phyloP scores from a whole-genome alignment of 1,140 invertebrate genomes.

The Gyrodactylus bullatarudis region DNA sequence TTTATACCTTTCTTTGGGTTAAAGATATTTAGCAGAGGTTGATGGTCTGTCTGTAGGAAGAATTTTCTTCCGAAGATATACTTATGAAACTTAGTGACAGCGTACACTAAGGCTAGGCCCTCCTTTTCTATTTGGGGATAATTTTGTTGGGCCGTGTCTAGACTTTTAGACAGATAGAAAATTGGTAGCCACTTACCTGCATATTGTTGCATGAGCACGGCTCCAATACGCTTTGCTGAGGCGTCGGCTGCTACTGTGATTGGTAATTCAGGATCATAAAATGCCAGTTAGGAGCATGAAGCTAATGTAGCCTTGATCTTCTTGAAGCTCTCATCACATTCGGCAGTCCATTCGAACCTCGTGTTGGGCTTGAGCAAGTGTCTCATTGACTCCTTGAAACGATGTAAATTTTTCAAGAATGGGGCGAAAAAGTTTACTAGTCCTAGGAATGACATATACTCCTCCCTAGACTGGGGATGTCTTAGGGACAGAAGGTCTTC shows the following conservation, averaged over 20 bases:
- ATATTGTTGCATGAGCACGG: slow-evolving; percentile 12
- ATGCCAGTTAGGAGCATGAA: no score
- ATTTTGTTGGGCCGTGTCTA: slow-evolving; percentile 19
- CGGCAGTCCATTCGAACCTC: no score
- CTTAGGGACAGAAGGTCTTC: no score
- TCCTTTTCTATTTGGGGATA: slow-evolving; percentile 26
- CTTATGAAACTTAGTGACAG: slow-evolving; percentile 22
- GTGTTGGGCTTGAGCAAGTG: no score
- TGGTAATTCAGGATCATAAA: no score
- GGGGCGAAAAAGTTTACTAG: no score
- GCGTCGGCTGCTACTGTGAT: slow-evolving; percentile 12
- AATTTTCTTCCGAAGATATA: slow-evolving; percentile 21
- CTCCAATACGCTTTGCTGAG: slow-evolving; percentile 12
- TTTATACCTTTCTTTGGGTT: slow-evolving; percentile 14
- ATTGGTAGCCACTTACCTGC: slow-evolving; percentile 9
- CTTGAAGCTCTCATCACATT: no score
- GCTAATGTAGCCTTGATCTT: no score
- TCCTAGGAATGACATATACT: no score
- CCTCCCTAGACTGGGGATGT: no score
- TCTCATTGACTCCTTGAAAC: no score
- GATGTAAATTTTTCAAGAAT: no score
- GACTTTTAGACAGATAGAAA: slow-evolving; percentile 17
- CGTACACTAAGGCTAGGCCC: slow-evolving; percentile 21
- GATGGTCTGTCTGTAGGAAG: slow-evolving; percentile 20
- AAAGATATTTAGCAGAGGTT: slow-evolving; percentile 18